A percentile compares a stretch with the other conserved stretches of the same genome.
phyloP scores from a whole-genome alignment of 2,888 invertebrate genomes.

The Adelognathus sp. region DNA sequence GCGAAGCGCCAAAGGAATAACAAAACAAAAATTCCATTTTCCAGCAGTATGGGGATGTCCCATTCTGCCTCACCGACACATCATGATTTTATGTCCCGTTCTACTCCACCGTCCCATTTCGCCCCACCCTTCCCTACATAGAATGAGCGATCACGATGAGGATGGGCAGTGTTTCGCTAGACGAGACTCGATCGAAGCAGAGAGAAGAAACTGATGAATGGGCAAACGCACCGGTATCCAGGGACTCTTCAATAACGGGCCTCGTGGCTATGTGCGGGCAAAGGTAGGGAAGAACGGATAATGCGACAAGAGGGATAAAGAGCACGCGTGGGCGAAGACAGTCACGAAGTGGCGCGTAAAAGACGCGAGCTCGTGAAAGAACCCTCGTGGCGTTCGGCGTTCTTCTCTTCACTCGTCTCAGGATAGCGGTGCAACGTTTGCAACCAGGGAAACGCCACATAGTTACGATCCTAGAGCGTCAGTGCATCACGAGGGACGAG shows the following conservation, averaged over 20 bases:
- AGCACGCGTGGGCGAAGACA: conserved; percentile 57
- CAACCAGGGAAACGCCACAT: conserved; percentile 1
- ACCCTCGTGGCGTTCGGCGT: conserved; percentile 30
- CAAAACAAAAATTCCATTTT: no score
- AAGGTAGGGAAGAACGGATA: conserved; percentile 28
- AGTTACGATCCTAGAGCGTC: background rate
- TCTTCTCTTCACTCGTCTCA: conserved; percentile 16
- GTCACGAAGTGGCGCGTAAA: conserved; percentile 48
- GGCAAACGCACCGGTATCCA: conserved; percentile 20
- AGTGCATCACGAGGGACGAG: background rate
- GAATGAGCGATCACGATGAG: conserved; percentile 25
- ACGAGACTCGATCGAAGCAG: conserved; percentile 40
- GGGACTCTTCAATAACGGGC: background rate
- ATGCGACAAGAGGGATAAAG: conserved; percentile 40
- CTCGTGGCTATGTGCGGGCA: conserved; percentile 2
- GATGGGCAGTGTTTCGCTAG: conserved; percentile 26
- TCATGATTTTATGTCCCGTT: no score
- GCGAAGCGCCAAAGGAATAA: no score
- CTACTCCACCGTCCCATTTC: no score
- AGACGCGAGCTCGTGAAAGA: conserved; percentile 37
- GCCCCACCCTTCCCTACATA: no score
- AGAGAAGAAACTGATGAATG: conserved; percentile 33
- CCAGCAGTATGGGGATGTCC: no score
- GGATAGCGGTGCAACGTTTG: conserved; percentile 48
- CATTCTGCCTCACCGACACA: no score